Conservation (phyloP, 1,140 invertebrate species). For the Pissodes strobi region DNA sequence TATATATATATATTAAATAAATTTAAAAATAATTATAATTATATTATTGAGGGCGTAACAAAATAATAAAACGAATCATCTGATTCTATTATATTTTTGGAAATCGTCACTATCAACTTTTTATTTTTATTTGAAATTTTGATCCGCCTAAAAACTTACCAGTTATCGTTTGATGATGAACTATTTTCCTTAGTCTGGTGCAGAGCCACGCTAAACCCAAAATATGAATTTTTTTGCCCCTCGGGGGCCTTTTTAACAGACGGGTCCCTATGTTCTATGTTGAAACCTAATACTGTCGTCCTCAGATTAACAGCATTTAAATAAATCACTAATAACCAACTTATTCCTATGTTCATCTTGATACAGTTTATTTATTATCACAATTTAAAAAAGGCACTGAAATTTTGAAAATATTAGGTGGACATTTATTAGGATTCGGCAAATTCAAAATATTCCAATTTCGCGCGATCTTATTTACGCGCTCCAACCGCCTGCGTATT, state of each 20-base stretch:
- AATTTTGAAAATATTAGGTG: background rate
- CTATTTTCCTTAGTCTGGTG: slow-evolving; percentile 29
- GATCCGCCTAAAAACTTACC: slow-evolving; percentile 42
- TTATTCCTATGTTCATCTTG: slow-evolving; percentile 1
- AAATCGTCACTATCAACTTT: too few relatives aligned
- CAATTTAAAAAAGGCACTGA: background rate
- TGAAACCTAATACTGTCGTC: slow-evolving; percentile 37
- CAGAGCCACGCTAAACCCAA: slow-evolving; percentile 44
- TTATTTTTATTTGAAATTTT: too few relatives aligned
- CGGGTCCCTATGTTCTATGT: slow-evolving; percentile 41
- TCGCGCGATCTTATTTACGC: background rate
- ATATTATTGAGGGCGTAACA: too few relatives aligned
- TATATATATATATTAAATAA: too few relatives aligned
- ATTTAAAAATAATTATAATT: too few relatives aligned
- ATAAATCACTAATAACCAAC: slow-evolving; percentile 6
- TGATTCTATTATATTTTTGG: too few relatives aligned
- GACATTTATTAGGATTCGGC: background rate
- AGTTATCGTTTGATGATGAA: slow-evolving; percentile 23
- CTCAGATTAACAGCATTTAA: slow-evolving; percentile 5
- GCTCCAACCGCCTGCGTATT: background rate
- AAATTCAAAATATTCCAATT: background rate
- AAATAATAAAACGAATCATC: too few relatives aligned
- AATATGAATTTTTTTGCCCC: slow-evolving; percentile 34
- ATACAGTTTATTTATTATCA: background rate
- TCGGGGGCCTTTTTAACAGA: slow-evolving; percentile 39